Base-by-base conservation (phyloP, 2,888 invertebrate species). In the Auanema freiburgensis region DNA sequence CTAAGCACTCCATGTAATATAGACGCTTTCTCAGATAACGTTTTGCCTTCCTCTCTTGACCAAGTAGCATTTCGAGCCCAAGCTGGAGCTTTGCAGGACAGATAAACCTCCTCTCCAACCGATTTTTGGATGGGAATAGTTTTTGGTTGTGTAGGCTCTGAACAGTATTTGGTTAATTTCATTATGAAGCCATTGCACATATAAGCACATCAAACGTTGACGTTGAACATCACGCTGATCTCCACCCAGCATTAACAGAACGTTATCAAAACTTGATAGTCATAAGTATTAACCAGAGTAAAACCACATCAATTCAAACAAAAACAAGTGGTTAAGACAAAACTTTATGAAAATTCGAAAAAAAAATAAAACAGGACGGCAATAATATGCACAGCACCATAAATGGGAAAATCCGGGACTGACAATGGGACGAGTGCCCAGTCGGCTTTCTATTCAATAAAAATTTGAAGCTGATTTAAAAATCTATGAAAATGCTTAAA, bases 1-100 rank as follows among this genome's bases (percentile, higher is more conserved):
- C 68, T 54, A 11, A 75, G 59, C n/a, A 75, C 67, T 51, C 75
- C 75, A 40, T 70, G 66, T 14, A 62, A 57, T 1, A 73, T 59
- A 21, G 33, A 23, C n/a, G 71, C 59, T 33, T 60, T 68, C 10
- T 16, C 1, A 10, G 75, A 71, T 2, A 73, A 42, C 0, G 23
- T 51, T 41, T 33, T 24, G 40, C 66, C 69, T 40, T 67, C 72
- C 12, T 62, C 63, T 10, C 58, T 51, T 49, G 56, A 52, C 68
- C 68, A 68, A 24, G 33, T 55, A 23, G 61, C 60, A 25, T 62
- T 57, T n/a, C 53, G 52, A 2, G 68, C 57, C 4, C 49, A 16
- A 52, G 56, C 57, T 18, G 60, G 57, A 14, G 57, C 40, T 24
- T 61, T 52, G 33, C 66, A 69, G n/a, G 66, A 63, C 5, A 66